Percentiles rank a stretch among this genome's conserved stretches.
phyloP scores from a whole-genome alignment of 2,888 invertebrate species.

The Microdon myrmicae region DNA sequence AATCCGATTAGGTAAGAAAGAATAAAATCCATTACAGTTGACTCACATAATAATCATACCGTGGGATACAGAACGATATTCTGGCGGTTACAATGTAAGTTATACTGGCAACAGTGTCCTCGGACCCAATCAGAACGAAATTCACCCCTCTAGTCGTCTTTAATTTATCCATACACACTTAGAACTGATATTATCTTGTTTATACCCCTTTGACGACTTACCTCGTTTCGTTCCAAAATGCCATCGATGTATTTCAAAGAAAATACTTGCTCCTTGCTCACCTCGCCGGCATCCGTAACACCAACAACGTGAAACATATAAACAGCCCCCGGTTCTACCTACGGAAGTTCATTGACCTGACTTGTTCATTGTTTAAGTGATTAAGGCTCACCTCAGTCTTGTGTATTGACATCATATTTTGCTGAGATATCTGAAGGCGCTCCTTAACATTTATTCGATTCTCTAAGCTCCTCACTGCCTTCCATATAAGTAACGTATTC shows the following conservation, averaged over 20 bases:
- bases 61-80: constrained; percentile 53
- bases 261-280: constrained; percentile 54
- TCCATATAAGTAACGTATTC: constrained; percentile 55
- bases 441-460: constrained; percentile 54
- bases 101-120: constrained; percentile 52
- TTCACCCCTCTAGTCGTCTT: constrained; percentile 48
- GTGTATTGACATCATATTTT: constrained; percentile 54
- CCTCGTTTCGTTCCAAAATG: constrained; percentile 49
- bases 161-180: not conserved
- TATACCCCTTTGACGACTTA: constrained; percentile 3
- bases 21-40: not conserved
- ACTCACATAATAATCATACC: constrained; percentile 53
- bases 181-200: not conserved
- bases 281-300: constrained; percentile 55
- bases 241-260: constrained; percentile 53
- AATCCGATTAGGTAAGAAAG: not conserved
- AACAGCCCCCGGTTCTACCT: constrained; percentile 54
- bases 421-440: constrained; percentile 51
- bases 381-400: constrained; percentile 40
- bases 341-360: constrained; percentile 26
- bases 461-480: constrained; percentile 54
- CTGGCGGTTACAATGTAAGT: constrained; percentile 50
- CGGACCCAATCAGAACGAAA: constrained; percentile 53
- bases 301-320: constrained; percentile 56
- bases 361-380: constrained; percentile 27